phyloP scores from a whole-genome alignment of 2,888 invertebrate genomes.

The Megastigmus dorsalis region DNA sequence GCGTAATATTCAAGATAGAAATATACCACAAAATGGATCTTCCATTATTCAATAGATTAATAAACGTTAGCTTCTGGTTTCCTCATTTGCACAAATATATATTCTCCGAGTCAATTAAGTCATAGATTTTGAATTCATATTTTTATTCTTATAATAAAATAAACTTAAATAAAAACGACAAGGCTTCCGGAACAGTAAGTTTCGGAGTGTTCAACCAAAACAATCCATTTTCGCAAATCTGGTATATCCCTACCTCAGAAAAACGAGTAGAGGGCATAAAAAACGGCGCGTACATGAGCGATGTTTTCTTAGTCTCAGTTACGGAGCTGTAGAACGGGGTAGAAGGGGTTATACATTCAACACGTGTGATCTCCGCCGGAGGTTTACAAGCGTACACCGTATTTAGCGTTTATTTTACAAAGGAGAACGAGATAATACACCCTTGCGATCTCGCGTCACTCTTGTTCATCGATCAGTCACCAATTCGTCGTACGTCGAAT shows the following conservation, averaged over 20 bases:
- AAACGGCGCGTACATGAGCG: conserved; percentile 21
- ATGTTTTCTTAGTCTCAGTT: conserved; percentile 59
- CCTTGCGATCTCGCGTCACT: conserved; percentile 54
- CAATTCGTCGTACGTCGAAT: not conserved
- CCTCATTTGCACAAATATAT: too few relatives aligned
- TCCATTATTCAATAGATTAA: too few relatives aligned
- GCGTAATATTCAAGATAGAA: not conserved
- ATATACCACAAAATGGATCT: not conserved
- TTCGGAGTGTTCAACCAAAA: too few relatives aligned
- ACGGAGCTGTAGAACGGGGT: conserved; percentile 35
- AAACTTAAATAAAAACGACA: not conserved
- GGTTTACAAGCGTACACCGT: conserved; percentile 71
- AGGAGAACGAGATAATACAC: conserved; percentile 60
- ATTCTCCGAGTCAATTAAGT: too few relatives aligned
- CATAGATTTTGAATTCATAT: too few relatives aligned
- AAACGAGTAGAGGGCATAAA: conserved; percentile 5
- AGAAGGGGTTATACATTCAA: conserved; percentile 53
- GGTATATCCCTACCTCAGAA: conserved; percentile 4
- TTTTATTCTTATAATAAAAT: not conserved
- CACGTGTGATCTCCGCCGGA: conserved; percentile 56
- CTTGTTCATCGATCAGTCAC: not conserved
- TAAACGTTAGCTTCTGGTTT: too few relatives aligned
- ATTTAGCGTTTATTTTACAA: conserved; percentile 72
- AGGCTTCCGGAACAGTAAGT: too few relatives aligned
- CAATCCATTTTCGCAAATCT: not conserved